phyloP scores from a whole-genome alignment of 2,113 vertebrate genomes.

The Podilymbus podiceps region DNA sequence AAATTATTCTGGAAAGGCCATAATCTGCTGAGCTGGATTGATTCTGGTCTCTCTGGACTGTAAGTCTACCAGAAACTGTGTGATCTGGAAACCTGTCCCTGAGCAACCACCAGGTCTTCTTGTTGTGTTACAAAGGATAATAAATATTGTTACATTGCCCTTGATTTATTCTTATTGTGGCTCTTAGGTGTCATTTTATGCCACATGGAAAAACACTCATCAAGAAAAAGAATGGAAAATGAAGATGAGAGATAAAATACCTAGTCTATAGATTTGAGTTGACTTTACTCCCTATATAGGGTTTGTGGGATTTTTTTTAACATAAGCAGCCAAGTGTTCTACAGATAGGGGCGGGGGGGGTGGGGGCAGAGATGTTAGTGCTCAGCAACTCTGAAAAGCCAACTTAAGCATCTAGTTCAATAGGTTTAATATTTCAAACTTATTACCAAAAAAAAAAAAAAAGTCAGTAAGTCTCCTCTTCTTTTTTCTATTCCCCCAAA shows the following conservation, averaged over 20 bases:
- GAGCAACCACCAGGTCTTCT: neutral
- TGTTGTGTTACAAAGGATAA: neutral
- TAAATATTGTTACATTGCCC: neutral
- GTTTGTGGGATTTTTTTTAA: neutral
- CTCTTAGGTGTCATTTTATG: neutral
- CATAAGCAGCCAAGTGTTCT: neutral
- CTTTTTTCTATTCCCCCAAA: neutral
- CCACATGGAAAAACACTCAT: neutral
- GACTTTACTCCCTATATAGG: neutral
- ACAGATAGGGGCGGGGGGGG: neutral
- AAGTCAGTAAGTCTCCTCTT: neutral
- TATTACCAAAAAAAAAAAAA: neutral
- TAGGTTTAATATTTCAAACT: neutral
- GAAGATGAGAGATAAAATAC: neutral
- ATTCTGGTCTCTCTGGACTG: neutral
- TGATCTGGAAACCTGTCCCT: neutral
- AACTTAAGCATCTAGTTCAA: neutral
- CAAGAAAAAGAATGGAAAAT: neutral
- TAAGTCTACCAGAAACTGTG: neutral
- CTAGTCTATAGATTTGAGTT: neutral
- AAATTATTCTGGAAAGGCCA: neutral
- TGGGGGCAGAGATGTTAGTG: neutral
- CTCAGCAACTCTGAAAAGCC: neutral
- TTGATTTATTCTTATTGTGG: neutral
- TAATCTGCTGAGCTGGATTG: neutral